Base-by-base conservation (phyloP, 2,888 invertebrate genomes). In the Apocheima hispidaria region DNA sequence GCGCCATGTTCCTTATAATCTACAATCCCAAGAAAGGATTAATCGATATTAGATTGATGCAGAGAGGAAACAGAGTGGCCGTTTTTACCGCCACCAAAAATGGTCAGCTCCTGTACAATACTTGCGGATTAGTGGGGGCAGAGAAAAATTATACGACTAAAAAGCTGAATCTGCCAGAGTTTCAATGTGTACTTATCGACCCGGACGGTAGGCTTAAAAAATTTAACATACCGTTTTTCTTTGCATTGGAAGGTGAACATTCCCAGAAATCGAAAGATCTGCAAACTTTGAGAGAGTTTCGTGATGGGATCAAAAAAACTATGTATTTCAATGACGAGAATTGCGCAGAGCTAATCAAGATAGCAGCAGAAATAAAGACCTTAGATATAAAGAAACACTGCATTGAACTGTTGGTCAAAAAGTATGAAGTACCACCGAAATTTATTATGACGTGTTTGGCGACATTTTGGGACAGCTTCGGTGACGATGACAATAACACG, bases 21-120 rank as follows among this genome's bases (percentile, higher is more conserved):
- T 99, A 98, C 86, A 97, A 98, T 5, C 97, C 99, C 0, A 96
- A 97, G 71, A 95, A 98, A 82, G 98, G 98, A 12, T 94, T 98
- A 5, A 94, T 99, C 54, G 99, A 99, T 87, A 97, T 99, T 60
- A 98, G 99, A 95, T 94, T 97, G 3, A 94, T 98, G 77, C 97
- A 98, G 81, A 96, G 97, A 80, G 99, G 99, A 0, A 96, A 96
- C 10, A 95, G 98, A 86, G 96, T 99, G 6, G 97, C 98, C 12
- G 97, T 97, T 0, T 99, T 99, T 83, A 96, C 96, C 44, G 98
- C 98, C 0, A 96, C 96, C 44, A 98, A 97, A 85, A 94, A 95
- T 80, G 98, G 97, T 28, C 95, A 95, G 77, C 90, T 98, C 21
- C 78, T 98, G 3, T 97, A 97, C 79, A 96, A 96, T 48, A 95